Evolutionary conservation across 2,888 invertebrate genomes (phyloP), one percentile per base, ranked within the genome.

Genomic region (Achlya flavicornis): DNA sequence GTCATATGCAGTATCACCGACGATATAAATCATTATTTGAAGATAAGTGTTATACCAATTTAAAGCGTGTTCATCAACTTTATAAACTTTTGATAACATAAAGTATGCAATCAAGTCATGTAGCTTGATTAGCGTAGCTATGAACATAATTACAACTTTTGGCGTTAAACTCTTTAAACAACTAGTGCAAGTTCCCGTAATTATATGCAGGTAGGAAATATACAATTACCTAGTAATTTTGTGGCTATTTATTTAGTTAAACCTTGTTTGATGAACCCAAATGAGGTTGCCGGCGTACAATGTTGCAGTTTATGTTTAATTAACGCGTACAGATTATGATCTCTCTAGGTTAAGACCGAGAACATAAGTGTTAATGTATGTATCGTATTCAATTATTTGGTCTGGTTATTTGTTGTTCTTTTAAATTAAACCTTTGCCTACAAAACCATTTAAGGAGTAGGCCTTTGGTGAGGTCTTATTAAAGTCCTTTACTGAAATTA

Each of bases 281-380:
- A 81, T 84, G 81, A 85, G 85, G 85, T 80, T 83, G 76, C 77
- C 72, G 70, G 72, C 79, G 75, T 77, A 75, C 79, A 80, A 79
- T 77, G 74, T 75, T 77, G 77, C 77, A 83, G 79, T 81, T 80
- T 82, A 83, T 80, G 77, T 74, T 72, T 86, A 87, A 89, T 89
- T 89, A 88, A 81, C 74, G 70, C 77, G 74, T 68, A 74, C 71
- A 76, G 89, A 90, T 90, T 77, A 19, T 46, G 66, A 90, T 91
- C 90, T 91, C 88, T 91, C 88, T 91, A 90, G 91, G 91, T 91
- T 88, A 90, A 85, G 81, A 84, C 80, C 85, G 80, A 84, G 82
- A 80, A 81, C 84, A 78, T 83, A 82, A 70, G 68, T 78, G 73
- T 46, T 46, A 46, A n/a, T 46, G 41, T 35, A 35, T 7, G 35